A percentile compares a stretch with the other conserved stretches of the same genome.
phyloP scores from a whole-genome alignment of 1,140 invertebrate genomes.

The Drosophila pruinosa region DNA sequence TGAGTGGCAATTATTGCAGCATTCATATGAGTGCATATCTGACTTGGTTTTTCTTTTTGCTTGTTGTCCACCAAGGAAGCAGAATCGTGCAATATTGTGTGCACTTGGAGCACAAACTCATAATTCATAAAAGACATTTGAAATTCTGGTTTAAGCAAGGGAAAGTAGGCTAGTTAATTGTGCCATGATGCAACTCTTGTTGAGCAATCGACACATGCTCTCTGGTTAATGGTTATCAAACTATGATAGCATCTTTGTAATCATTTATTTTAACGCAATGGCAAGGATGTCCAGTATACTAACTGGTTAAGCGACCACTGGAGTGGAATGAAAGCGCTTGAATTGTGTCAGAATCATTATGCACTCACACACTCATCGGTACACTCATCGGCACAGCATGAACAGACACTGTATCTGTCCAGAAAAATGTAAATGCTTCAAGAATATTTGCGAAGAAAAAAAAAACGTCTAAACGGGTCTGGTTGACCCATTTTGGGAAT shows the following conservation, averaged over 20 bases:
- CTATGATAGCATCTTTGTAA: slow-evolving; percentile 5
- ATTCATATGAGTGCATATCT: not conserved
- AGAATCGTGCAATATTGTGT: not conserved
- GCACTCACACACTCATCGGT: not conserved
- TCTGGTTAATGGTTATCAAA: slow-evolving; percentile 7
- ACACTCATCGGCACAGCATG: not conserved
- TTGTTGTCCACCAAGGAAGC: not conserved
- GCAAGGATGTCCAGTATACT: slow-evolving; percentile 51
- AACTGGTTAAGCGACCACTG: slow-evolving; percentile 37
- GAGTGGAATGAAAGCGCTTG: slow-evolving; percentile 48
- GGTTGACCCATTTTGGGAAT: slow-evolving; percentile 34
- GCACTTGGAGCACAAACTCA: not conserved
- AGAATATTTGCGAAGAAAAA: slow-evolving; percentile 15
- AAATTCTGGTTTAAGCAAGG: not conserved
- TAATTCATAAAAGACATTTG: not conserved
- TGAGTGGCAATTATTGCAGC: not conserved
- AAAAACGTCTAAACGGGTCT: slow-evolving; percentile 23
- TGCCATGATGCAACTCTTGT: slow-evolving; percentile 14
- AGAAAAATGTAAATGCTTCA: slow-evolving; percentile 23
- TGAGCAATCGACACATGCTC: not conserved
- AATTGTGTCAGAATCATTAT: slow-evolving; percentile 52
- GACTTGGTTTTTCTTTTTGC: not conserved
- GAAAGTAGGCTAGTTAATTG: slow-evolving; percentile 6
- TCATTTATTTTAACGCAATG: not conserved
- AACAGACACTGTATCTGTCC: not conserved